phyloP scores from a whole-genome alignment of 1,140 invertebrate genomes.

The Lordiphosa collinella region DNA sequence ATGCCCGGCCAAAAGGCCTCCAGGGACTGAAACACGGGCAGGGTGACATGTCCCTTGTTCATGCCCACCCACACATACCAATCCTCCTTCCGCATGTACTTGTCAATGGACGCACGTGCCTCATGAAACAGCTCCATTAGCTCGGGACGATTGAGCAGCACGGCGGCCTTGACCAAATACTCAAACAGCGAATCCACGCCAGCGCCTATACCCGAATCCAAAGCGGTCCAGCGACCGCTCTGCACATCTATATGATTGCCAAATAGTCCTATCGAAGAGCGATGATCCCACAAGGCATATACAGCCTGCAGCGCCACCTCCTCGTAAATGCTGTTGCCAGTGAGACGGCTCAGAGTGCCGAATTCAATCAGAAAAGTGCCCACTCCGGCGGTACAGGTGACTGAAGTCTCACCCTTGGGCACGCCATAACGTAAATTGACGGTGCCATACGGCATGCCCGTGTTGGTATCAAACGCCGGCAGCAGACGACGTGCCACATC shows the following conservation, averaged over 20 bases:
- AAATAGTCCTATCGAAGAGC: constrained; percentile 93
- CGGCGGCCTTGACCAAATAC: constrained; percentile 97
- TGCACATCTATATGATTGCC: constrained; percentile 98
- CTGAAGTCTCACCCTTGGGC: constrained; percentile 93
- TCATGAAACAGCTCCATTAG: constrained; percentile 95
- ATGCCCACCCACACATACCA: constrained; percentile 99
- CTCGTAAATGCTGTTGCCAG: constrained; percentile 97
- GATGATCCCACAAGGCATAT: constrained; percentile 91
- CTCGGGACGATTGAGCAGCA: constrained; percentile 90
- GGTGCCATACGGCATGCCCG: constrained; percentile 99
- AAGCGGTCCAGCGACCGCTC: constrained; percentile 97
- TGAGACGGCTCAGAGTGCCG: constrained; percentile 95
- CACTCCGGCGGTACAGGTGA: constrained; percentile 98
- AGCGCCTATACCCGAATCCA: constrained; percentile 95
- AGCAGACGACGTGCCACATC: constrained; percentile 92
- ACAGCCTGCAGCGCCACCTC: constrained; percentile 95
- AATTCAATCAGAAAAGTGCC: constrained; percentile 99
- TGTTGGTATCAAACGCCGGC: constrained; percentile 92
- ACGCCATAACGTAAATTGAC: constrained; percentile 96
- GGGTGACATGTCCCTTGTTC: constrained; percentile 95
- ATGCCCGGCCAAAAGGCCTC: constrained; percentile 99
- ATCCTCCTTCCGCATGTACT: constrained; percentile 95
- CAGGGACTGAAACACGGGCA: constrained; percentile 98
- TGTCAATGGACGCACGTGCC: constrained; percentile 89
- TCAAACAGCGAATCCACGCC: constrained; percentile 99